Evolutionary conservation across 2,888 invertebrate species (phyloP), one percentile per base, ranked within the genome.

Genomic region (Scaptodrosophila latifasciaeformis): DNA sequence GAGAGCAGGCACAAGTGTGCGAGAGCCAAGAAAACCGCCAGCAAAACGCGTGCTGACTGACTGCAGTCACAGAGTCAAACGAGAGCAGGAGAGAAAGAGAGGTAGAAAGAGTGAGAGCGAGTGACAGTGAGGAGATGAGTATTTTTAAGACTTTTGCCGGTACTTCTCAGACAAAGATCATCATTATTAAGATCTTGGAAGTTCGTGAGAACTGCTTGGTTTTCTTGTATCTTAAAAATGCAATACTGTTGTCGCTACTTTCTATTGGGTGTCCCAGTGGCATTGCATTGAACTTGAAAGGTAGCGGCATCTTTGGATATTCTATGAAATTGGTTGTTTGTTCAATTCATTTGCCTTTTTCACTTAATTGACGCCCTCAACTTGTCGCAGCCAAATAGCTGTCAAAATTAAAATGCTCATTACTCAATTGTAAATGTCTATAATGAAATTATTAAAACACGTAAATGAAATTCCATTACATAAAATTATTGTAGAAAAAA

Each of bases 1-100:
- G 77, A 76, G 71, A 72, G 70, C 44, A n/a, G n/a, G 63, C 58
- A 70, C 67, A 70, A 77, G 63, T 74, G 24, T 7, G 4, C 24
- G 24, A 24, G 24, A 24, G 24, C 24, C 24, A 7, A 24, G 4
- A 24, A 24, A 24, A n/a, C n/a, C n/a, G n/a, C n/a, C n/a, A n/a
- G n/a, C n/a, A n/a, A n/a, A n/a, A n/a, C n/a, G n/a, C n/a, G n/a
- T n/a, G n/a, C n/a, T n/a, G n/a, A n/a, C n/a, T n/a, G n/a, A n/a
- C n/a, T n/a, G n/a, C n/a, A n/a, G n/a, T n/a, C n/a, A n/a, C n/a
- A n/a, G n/a, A n/a, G n/a, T n/a, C n/a, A n/a, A n/a, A n/a, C n/a
- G n/a, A n/a, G 35, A 34, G 39, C 31, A 12, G 37, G 24, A 44
- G 9, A 1, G 12, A 10, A 10, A 9, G 13, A 10, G 45, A 2